These are phyloP conservation scores for Troilus luridus DNA, from an alignment of 2,888 invertebrate genomes.

Conservation along the genomic window DNA sequence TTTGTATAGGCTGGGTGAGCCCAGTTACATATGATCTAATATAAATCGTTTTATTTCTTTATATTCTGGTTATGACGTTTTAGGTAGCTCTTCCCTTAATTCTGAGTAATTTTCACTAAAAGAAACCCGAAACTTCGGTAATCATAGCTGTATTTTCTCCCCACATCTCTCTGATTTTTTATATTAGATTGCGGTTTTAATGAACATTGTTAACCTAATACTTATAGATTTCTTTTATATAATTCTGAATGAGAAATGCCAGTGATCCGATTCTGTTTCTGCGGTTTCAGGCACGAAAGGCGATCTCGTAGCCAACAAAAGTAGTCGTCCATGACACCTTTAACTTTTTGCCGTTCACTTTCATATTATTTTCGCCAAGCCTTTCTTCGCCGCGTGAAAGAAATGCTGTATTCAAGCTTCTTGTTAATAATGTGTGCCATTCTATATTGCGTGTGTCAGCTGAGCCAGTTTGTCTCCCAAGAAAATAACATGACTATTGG, in stretches of 20 bases:
- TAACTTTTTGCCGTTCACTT: neutral
- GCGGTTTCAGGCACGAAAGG: neutral
- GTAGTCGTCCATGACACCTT: conserved; percentile 32
- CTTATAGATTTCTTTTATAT: neutral
- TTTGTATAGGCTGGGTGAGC: too few relatives aligned
- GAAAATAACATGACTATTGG: too few relatives aligned
- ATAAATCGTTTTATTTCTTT: too few relatives aligned
- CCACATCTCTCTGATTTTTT: too few relatives aligned
- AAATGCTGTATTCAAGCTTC: neutral
- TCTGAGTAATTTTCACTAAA: too few relatives aligned
- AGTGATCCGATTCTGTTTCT: neutral
- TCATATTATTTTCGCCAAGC: neutral
- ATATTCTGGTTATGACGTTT: too few relatives aligned
- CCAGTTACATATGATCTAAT: too few relatives aligned
- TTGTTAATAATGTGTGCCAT: neutral
- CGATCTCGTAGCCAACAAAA: neutral
- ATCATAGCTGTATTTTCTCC: too few relatives aligned
- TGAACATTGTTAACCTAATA: neutral
- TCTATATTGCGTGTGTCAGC: neutral
- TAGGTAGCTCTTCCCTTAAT: too few relatives aligned
- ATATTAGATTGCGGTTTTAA: too few relatives aligned
- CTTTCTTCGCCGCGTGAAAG: neutral
- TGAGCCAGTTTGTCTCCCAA: neutral
- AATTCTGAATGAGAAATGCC: neutral
- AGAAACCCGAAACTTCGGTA: too few relatives aligned